These are phyloP conservation scores for Psephotus haematonotus DNA, from an alignment of 2,113 vertebrate species.

Conservation along the genomic window DNA sequence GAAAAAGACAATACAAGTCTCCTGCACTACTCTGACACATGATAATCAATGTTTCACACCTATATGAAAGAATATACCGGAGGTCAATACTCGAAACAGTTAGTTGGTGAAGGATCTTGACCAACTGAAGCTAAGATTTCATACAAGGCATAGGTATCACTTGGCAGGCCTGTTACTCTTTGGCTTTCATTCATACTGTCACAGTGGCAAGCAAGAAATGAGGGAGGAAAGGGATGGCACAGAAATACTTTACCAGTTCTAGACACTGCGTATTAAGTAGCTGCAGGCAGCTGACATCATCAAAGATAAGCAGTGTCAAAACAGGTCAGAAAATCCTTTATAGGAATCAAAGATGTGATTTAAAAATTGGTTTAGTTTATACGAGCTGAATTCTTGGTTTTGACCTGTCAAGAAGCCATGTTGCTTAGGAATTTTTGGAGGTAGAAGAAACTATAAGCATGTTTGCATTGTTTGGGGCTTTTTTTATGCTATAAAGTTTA, in stretches of 20 bases:
- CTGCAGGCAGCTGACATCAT: neutral
- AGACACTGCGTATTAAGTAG: neutral
- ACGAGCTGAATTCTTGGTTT: neutral
- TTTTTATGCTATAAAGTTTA: neutral
- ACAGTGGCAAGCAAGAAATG: neutral
- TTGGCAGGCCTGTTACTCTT: neutral
- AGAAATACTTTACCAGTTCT: neutral
- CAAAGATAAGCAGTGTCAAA: neutral
- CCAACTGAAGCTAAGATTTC: neutral
- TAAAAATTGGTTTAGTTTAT: neutral
- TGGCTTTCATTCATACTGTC: neutral
- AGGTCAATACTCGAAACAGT: neutral
- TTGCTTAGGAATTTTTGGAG: neutral
- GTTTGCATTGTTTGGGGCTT: neutral
- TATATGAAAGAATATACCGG: neutral
- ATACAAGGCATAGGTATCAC: neutral
- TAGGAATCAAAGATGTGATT: neutral
- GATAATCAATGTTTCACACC: neutral
- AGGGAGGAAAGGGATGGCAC: neutral
- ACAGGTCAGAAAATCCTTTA: conserved; percentile 3
- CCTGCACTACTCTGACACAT: neutral
- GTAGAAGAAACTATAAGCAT: neutral
- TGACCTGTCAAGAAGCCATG: neutral
- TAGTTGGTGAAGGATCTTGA: neutral
- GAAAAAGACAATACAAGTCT: neutral